phyloP scores from a whole-genome alignment of 2,113 vertebrate genomes.

The Zosterops borbonicus region DNA sequence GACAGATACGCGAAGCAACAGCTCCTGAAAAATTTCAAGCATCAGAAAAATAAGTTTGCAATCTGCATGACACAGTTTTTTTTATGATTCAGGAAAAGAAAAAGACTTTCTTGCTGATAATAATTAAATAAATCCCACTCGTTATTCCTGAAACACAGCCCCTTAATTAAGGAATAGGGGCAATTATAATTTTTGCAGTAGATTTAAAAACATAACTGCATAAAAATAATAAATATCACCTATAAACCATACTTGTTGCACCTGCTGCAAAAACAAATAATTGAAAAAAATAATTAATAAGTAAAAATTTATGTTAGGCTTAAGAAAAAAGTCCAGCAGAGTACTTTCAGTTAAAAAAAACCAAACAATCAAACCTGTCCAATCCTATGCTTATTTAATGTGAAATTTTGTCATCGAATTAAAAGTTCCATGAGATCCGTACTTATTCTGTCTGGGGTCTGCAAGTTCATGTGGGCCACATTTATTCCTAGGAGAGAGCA shows the following conservation, averaged over 20 bases:
- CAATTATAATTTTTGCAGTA: neutral
- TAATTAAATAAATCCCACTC: neutral
- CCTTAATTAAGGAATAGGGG: neutral
- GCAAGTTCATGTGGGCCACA: neutral
- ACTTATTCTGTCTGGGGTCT: neutral
- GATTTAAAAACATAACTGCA: neutral
- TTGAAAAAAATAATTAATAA: neutral
- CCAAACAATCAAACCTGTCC: neutral
- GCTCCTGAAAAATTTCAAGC: neutral
- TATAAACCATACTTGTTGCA: neutral
- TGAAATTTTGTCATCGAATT: neutral
- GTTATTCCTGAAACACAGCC: neutral
- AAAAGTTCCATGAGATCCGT: neutral
- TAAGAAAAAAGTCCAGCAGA: neutral
- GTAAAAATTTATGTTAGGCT: neutral
- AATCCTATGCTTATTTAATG: neutral
- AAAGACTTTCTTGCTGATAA: neutral
- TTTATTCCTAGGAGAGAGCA: neutral
- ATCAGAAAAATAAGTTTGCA: neutral
- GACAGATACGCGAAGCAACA: too few relatives aligned
- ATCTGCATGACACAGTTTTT: neutral
- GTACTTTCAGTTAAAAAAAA: neutral
- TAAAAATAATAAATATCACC: neutral
- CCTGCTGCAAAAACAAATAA: rapidly evolving
- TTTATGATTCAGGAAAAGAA: neutral